Base-by-base conservation (phyloP, 2,888 invertebrate genomes). In the Diploptera punctata region DNA sequence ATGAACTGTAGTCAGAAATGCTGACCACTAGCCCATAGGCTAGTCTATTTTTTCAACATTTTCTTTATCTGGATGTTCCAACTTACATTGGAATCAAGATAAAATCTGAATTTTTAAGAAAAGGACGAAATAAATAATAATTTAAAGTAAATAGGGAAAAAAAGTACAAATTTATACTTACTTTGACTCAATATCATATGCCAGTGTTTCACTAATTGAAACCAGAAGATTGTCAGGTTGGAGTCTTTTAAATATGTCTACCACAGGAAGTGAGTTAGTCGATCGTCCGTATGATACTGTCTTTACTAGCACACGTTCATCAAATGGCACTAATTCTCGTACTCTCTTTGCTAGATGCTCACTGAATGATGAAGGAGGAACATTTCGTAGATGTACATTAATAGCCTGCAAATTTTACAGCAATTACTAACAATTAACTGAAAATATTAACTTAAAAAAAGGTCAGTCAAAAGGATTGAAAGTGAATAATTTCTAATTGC, bases 171-270 rank as follows among this genome's bases (percentile, higher is more conserved):
- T n/a, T n/a, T n/a, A 7, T 80, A 72, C 84, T 84, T 81, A 82
- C 76, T 85, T 84, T 73, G 85, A 80, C 74, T 89, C 88, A 76
- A 86, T 85, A 78, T 91, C 91, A 78, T 90, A 84, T 43, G 86
- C 82, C 60, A 93, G 86, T 16, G 90, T 88, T 78, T 89, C 89
- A 81, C 93, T 93, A 73, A 94, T 88, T 71, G 89, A 91, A 77
- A 88, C 89, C 4, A 71, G 43, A 5, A 65, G 52, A 49, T 67
- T 71, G 26, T 71, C 71, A 33, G 65, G 65, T 16, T 77, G 73
- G 13, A 76, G 73, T 54, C 79, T 71, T 74, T 78, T 78, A 67
- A 78, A 78, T n/a, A 79, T 73, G 70, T 77, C 78, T 26, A 79
- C 78, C 43, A 73, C 67, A 2, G 78, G 72, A 26, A 65, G 9